Base-by-base conservation (phyloP, 2,797 vertebrate species). In the Lacerta viridis region DNA sequence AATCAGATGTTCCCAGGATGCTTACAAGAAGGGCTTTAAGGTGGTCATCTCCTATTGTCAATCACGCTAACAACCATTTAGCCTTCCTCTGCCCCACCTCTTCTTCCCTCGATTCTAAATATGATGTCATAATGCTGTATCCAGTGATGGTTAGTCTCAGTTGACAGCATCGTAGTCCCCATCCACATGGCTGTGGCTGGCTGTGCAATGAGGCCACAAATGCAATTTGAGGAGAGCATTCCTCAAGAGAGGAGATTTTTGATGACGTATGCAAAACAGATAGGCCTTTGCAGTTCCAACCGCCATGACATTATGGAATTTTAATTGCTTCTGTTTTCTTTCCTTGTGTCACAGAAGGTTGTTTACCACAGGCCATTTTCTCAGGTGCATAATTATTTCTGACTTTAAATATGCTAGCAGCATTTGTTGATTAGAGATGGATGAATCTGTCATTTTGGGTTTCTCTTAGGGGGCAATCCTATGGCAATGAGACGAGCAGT, bases 321-420 rank as follows among this genome's bases (percentile, higher is more conserved):
- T 96, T 95, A 91, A 95, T 93, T 92, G 93, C 91, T 75, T 84
- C 84, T 86, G 87, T 39, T 87, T 92, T 87, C 36, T 41, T 72
- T 84, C 23, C 20, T 8, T 92, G 61, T 91, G 90, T 41, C 15
- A 82, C 29, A 78, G 80, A 92, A 85, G 66, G 93, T 87, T 95
- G 87, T 93, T 95, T 93, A 93, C 89, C 89, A 93, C 83, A 90
- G 92, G 90, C 87, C 90, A 88, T 93, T 93, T 93, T 95, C 88
- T 94, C 87, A 93, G 76, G 89, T 3, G 1, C 85, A 85, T 93
- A 94, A 94, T 95, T 96, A 91, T 95, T 96, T 64, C 94, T 95
- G 93, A 95, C 95, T 95, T 95, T 95, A 97, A 96, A 95, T 86
- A 94, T 85, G 94, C 93, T 93, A 89, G 83, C 76, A 96, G 91